Base-by-base conservation (phyloP, 2,797 vertebrate species). In the Eurystomus glaucurus region DNA sequence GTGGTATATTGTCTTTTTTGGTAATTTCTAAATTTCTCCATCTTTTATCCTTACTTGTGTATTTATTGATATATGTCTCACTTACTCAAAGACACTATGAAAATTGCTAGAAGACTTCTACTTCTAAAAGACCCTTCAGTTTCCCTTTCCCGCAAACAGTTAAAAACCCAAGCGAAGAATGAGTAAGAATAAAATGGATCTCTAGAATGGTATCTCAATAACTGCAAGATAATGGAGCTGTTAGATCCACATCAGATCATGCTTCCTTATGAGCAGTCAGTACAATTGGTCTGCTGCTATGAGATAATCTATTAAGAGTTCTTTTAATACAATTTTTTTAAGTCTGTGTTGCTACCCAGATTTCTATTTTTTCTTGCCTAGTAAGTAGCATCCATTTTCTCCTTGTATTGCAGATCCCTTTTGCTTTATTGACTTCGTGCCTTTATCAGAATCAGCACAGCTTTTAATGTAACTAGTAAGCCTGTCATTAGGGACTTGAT, bases 401-500 rank as follows among this genome's bases (percentile, higher is more conserved):
- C 35, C 86, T 85, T 81, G 46, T 82, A 18, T 41, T 88, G 52
- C 51, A 68, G 45, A 50, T 72, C 54, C 31, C 52, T 91, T 93
- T 91, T 84, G n/a, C 84, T 94, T 91, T 96, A 94, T 96, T 96
- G 94, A 94, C 92, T 96, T 96, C 0, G 3, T 94, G 92, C 76
- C 88, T 95, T 92, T 95, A 94, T 95, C 91, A 92, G 89, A 91
- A 97, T 96, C 92, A 92, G 76, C 41, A 68, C 71, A 87, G 93
- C 91, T 95, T 95, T 97, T 96, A 97, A 93, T 85, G 81, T 90
- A 97, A 77, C 81, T 91, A 46, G 69, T 90, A 80, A 96, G 90
- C 39, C 33, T 95, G 81, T 95, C 97, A 95, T 94, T 91, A 95
- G 97, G 93, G 97, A 97, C 78, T 85, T 87, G 94, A 96, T 93